These are phyloP conservation scores for Acromyrmex heyeri DNA, from an alignment of 1,140 invertebrate genomes.

Conservation along the genomic window DNA sequence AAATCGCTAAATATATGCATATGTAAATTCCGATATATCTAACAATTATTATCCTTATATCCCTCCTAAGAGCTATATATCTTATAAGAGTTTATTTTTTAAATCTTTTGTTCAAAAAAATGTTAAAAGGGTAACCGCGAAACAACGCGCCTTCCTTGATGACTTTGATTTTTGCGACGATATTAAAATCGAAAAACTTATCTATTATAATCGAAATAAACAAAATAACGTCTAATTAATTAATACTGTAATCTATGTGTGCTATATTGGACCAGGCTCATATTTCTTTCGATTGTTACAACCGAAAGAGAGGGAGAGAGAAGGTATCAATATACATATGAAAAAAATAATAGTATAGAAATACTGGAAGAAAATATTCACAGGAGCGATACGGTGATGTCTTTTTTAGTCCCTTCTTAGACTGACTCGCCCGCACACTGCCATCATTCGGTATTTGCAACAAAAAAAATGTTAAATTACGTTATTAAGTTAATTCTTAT, in stretches of 20 bases:
- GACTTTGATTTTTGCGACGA: slow-evolving; percentile 73
- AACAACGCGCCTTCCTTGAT: slow-evolving; percentile 73
- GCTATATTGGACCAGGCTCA: slow-evolving; percentile 82
- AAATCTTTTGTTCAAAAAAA: slow-evolving; percentile 12
- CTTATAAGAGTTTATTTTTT: slow-evolving; percentile 7
- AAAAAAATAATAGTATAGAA: slow-evolving; percentile 56
- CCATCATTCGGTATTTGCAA: slow-evolving; percentile 53
- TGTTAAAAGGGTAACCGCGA: slow-evolving; percentile 23
- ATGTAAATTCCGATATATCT: slow-evolving; percentile 43
- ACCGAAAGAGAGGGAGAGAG: slow-evolving; percentile 3
- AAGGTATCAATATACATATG: slow-evolving; percentile 47
- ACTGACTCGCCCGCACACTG: slow-evolving; percentile 58
- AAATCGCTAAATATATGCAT: slow-evolving; percentile 39
- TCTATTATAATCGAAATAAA: slow-evolving; percentile 83
- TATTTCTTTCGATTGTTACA: slow-evolving; percentile 74
- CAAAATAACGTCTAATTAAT: slow-evolving; percentile 78
- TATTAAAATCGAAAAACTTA: slow-evolving; percentile 80
- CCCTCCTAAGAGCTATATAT: not conserved
- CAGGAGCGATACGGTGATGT: slow-evolving; percentile 24
- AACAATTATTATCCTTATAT: slow-evolving; percentile 46
- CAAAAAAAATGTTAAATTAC: slow-evolving; percentile 18
- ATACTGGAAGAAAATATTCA: slow-evolving; percentile 48
- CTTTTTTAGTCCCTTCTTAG: slow-evolving; percentile 54
- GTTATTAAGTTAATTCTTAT: slow-evolving; percentile 34
- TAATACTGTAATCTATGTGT: slow-evolving; percentile 81